These are phyloP conservation scores for Mactra quadrangularis DNA, from an alignment of 1,140 invertebrate species.

Conservation along the genomic window DNA sequence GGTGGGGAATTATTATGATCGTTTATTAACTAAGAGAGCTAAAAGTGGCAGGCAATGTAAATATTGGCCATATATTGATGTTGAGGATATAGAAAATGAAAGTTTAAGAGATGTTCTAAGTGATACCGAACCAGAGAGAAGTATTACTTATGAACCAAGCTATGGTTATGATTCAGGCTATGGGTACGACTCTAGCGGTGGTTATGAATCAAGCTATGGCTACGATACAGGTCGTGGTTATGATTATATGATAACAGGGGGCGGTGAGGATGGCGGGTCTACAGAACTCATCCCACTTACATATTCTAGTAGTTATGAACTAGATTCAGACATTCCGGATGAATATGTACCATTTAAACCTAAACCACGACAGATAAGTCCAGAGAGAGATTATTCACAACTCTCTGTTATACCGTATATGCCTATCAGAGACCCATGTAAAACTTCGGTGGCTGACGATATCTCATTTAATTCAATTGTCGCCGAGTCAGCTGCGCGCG, in stretches of 20 bases:
- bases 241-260: neutral
- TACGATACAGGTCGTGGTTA: neutral
- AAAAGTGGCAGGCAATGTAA: constrained; percentile 19
- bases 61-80: constrained; percentile 61
- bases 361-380: constrained; percentile 20
- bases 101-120: constrained; percentile 39
- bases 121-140: constrained; percentile 20
- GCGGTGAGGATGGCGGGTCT: too few relatives aligned
- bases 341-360: constrained; percentile 62
- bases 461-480: constrained; percentile 67
- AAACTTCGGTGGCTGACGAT: constrained; percentile 56
- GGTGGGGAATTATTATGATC: constrained; percentile 56
- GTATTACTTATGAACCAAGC: neutral
- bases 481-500: constrained; percentile 63
- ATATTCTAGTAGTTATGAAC: constrained; percentile 31
- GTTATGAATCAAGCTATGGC: too few relatives aligned
- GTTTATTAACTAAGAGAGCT: constrained; percentile 30
- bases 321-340: constrained; percentile 49
- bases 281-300: neutral
- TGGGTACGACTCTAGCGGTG: neutral
- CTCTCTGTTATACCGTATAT: constrained; percentile 51
- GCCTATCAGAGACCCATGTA: constrained; percentile 35
- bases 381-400: constrained; percentile 52
- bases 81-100: constrained; percentile 57
- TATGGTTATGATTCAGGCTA: neutral